These are phyloP conservation scores for Xylophagus ater DNA, from an alignment of 2,888 invertebrate genomes.

Conservation along the genomic window DNA sequence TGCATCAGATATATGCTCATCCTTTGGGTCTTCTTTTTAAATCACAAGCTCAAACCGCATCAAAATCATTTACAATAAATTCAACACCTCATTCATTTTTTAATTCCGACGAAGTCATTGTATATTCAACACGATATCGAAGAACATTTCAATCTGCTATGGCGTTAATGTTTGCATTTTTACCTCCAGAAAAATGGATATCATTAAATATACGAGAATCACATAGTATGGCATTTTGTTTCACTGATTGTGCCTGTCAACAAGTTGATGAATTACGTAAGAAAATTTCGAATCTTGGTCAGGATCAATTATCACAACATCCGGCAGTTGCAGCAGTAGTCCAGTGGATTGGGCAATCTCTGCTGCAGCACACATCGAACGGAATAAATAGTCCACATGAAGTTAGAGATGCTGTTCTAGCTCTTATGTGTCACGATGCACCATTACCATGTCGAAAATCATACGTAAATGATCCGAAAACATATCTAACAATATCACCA, in stretches of 20 bases:
- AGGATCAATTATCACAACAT: slow-evolving; percentile 56
- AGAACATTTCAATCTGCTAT: slow-evolving; percentile 86
- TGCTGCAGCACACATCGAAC: slow-evolving; percentile 52
- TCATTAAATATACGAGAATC: slow-evolving; percentile 61
- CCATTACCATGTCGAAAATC: slow-evolving; percentile 57
- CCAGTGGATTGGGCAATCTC: slow-evolving; percentile 49
- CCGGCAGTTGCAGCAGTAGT: slow-evolving; percentile 63
- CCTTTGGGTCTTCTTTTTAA: slow-evolving; percentile 31
- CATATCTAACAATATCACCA: slow-evolving; percentile 10
- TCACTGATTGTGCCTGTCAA: slow-evolving; percentile 69
- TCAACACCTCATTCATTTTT: slow-evolving; percentile 32
- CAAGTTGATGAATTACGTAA: slow-evolving; percentile 44
- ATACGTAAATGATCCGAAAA: slow-evolving; percentile 7
- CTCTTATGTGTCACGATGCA: slow-evolving; percentile 76
- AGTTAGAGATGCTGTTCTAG: slow-evolving; percentile 64
- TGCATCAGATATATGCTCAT: slow-evolving; percentile 48
- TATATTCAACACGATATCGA: slow-evolving; percentile 73
- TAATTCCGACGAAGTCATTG: slow-evolving; percentile 49
- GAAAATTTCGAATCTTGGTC: slow-evolving; percentile 42
- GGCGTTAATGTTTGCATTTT: slow-evolving; percentile 61
- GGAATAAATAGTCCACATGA: slow-evolving; percentile 51
- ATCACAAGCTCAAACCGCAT: slow-evolving; percentile 19
- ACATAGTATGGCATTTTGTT: slow-evolving; percentile 75
- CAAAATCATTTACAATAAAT: slow-evolving; percentile 23
- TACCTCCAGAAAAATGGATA: slow-evolving; percentile 54